Evolutionary conservation across 2,797 vertebrate genomes (phyloP), one percentile per base, ranked within the genome.

Genomic region (Enteromius thamalakanensis): DNA sequence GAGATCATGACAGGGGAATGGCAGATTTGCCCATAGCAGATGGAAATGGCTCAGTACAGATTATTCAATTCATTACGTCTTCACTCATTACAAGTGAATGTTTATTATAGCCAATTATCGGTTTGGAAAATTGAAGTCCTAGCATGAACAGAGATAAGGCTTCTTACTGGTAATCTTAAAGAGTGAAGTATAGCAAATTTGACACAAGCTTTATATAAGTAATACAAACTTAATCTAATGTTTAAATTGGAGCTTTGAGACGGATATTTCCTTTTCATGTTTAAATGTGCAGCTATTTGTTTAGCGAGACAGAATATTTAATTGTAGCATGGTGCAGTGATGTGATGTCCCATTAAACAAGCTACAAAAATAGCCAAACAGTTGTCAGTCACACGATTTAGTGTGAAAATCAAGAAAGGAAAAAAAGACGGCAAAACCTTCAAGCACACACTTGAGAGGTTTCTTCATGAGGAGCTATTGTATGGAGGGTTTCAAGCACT

Each of bases 1-100:
- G 88, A 90, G 91, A 91, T 92, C 89, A 90, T 69, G 84, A 64
- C 85, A 81, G 85, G 79, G 53, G 80, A 85, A 76, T 80, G 86
- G 71, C 83, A 85, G 81, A 80, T 86, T 83, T 83, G 58, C 79
- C 76, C 74, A 37, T 65, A 64, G 74, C 77, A 85, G 71, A 84
- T 67, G 69, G 80, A 47, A 83, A 85, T 68, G 72, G 72, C 81
- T 85, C 51, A 88, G 70, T 76, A 72, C 60, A 64, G 65, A 49
- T 42, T 60, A 60, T 62, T 80, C 80, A 32, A 76, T 76, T 82
- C 76, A 60, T 82, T 70, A 58, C 6, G 47, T 76, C 72, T 83
- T 71, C 58, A 29, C 49, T 58, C 47, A 62, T 23, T 75, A 55
- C 65, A 72, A 67, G 79, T 67, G 62, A 65, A 42, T 37, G 49